Base-by-base conservation (phyloP, 1,140 invertebrate species). In the Cardiocondyla obscurior region DNA sequence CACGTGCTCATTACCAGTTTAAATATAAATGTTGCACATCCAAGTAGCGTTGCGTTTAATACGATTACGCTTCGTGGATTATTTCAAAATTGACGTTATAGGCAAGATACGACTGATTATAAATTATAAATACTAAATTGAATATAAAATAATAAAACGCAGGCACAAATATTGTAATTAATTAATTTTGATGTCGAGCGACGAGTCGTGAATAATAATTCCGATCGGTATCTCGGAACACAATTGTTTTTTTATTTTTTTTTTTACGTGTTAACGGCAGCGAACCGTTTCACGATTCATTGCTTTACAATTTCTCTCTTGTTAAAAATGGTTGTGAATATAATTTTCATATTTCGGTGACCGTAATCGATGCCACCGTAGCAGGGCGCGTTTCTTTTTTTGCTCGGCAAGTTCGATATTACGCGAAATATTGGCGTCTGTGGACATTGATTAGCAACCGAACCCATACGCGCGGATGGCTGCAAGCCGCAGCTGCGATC, bases 361-460 rank as follows among this genome's bases (percentile, higher is more conserved):
- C 30, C 8, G 8, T 7, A 36, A 4, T 19, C 2, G 3, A 3
- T 14, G 7, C 25, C 12, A 12, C 39, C n/a, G 22, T 42, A 79
- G 55, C 22, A 28, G 8, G 25, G 33, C 4, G 58, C 36, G 67
- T 49, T 82, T 85, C 74, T 74, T 49, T 82, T 85, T 82, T 74
- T 33, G 53, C n/a, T 33, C 62, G 39, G 46, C 44, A 76, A 84
- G 42, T 82, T 83, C 64, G 70, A 89, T 89, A 88, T 82, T 69
- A 46, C 57, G 57, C 86, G 73, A 89, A 89, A 89, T 88, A 88
- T 85, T 65, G 79, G 51, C 67, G 53, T 49, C 62, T 74, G 51
- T 58, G 70, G 58, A 67, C 36, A 84, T 86, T 69, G 81, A 87
- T 87, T 86, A 87, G 72, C 77, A n/a, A 44, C 58, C 76, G 51